These are phyloP conservation scores for Odocoileus hemionus DNA, from an alignment of 2,113 vertebrate genomes.

Conservation along the genomic window DNA sequence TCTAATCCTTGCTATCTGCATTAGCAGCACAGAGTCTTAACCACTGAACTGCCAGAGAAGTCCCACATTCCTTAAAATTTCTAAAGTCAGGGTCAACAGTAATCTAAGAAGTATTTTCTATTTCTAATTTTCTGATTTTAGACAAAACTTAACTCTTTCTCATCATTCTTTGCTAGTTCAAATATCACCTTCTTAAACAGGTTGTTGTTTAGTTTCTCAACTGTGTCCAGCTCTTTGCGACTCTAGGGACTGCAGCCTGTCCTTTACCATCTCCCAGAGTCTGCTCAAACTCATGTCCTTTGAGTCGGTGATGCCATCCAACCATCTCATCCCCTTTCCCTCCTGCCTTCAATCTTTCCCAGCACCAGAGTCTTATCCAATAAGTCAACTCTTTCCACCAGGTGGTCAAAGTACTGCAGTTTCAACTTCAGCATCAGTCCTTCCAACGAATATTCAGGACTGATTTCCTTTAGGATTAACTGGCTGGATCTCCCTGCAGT, in stretches of 20 bases:
- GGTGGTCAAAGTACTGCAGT: neutral
- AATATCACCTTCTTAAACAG: neutral
- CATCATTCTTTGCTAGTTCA: neutral
- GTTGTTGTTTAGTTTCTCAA: neutral
- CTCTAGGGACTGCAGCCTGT: neutral
- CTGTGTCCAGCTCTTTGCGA: neutral
- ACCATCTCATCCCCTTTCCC: neutral
- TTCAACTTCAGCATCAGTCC: neutral
- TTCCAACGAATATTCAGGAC: neutral
- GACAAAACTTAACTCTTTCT: neutral
- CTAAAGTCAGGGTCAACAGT: neutral
- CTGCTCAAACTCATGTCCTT: neutral
- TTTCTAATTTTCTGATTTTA: neutral
- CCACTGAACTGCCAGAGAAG: neutral
- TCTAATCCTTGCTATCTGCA: neutral
- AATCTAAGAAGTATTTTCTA: neutral
- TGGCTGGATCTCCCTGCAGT: neutral
- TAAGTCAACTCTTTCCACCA: neutral
- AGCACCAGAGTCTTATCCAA: neutral
- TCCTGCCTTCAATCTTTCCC: neutral
- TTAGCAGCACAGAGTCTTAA: neutral
- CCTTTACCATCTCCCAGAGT: neutral
- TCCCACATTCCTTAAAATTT: slow-evolving; percentile 11
- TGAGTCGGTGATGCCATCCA: neutral
- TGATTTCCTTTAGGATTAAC: neutral